phyloP scores from a whole-genome alignment of 2,888 invertebrate genomes.

The Lithophane semibrunnea region DNA sequence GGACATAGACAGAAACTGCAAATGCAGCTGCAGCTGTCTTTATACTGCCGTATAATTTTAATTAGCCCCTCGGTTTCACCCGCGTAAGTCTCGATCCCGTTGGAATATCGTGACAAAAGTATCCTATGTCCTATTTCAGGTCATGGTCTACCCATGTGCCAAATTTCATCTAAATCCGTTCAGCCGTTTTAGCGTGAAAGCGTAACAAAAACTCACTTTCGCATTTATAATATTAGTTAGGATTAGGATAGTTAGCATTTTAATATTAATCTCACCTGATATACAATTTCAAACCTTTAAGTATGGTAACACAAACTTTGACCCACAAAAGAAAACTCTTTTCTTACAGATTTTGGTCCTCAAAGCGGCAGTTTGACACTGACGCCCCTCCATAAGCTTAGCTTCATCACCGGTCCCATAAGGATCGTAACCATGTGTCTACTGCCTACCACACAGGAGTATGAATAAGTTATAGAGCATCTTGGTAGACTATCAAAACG shows the following conservation, averaged over 20 bases:
- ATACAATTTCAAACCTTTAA: not conserved
- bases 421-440: constrained; percentile 56
- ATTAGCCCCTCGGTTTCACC: not conserved
- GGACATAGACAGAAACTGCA: not conserved
- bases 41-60: not conserved
- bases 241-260: not conserved
- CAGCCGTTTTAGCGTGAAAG: no score
- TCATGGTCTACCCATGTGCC: no score
- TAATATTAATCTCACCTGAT: not conserved
- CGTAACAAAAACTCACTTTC: no score
- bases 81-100: no score
- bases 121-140: no score
- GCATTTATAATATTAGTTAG: no score
- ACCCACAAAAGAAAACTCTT: constrained; percentile 39
- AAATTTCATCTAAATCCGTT: no score
- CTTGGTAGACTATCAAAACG: no score
- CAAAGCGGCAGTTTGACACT: constrained; percentile 58
- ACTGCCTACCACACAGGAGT: constrained; percentile 36
- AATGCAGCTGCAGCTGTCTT: not conserved
- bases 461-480: constrained; percentile 15
- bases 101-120: no score
- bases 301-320: constrained; percentile 33
- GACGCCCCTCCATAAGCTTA: constrained; percentile 57
- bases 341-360: constrained; percentile 58
- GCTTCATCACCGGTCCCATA: constrained; percentile 63